Base-by-base conservation (phyloP, 2,797 vertebrate species). In the Coregonus ussuriensis region DNA sequence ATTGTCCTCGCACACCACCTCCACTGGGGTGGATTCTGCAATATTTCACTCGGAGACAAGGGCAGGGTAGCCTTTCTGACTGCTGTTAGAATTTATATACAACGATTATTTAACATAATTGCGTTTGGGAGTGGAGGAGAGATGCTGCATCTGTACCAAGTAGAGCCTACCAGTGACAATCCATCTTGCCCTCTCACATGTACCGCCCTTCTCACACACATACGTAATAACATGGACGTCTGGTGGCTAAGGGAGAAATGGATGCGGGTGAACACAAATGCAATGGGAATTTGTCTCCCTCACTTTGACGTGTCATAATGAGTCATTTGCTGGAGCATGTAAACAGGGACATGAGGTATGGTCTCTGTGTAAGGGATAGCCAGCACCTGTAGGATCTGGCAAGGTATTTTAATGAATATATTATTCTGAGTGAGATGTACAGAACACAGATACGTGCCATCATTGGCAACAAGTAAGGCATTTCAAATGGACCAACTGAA, bases 21-120 rank as follows among this genome's bases (percentile, higher is more conserved):
- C 79, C 77, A 76, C 79, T 83, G 80, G 1, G 35, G 74, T 81
- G 69, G 79, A 86, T 84, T 79, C 77, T 33, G 80, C 78, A 75
- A 88, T 90, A 89, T 88, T 87, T 91, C 85, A 89, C 82, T 71
- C 73, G 72, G 83, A n/a, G 85, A 85, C 91, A 91, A 91, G 88
- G 88, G 84, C 91, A 90, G 75, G 79, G 74, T 81, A 82, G 87
- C 79, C 80, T 87, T 47, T 47, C 87, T 83, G 74, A 80, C 81
- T 82, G 80, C 85, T 83, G 76, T 71, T 71, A 74, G 80, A 86
- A 91, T 92, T 91, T 84, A 91, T 91, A 88, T 86, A 83, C 33
- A 29, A 84, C 89, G 90, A 91, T 91, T 91, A 91, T 91, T 92
- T 91, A 92, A 88, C 89, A 85, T 91, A 92, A 92, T 91, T 89